Evolutionary conservation across 2,888 invertebrate species (phyloP).

Genomic region (Encarsia formosa): DNA sequence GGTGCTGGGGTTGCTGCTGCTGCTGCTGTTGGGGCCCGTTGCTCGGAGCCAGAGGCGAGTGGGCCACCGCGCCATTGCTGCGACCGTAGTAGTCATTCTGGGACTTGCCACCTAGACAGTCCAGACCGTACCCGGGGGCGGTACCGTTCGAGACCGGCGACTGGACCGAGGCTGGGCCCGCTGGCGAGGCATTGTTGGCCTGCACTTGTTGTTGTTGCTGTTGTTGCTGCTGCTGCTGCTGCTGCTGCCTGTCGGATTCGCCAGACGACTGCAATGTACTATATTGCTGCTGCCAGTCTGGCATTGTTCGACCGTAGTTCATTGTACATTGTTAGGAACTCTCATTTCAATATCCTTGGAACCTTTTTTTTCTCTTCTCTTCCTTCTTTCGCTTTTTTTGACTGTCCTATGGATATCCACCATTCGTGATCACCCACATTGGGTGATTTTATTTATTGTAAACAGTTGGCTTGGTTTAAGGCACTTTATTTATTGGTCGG

Average conservation of each 20-base stretch:
- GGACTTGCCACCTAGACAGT: neutral
- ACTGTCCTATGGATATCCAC: too few species aligned
- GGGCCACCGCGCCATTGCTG: neutral
- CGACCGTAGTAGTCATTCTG: neutral
- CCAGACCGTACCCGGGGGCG: neutral
- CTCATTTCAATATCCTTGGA: constrained; percentile 12
- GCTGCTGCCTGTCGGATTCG: constrained; percentile 32
- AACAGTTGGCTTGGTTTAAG: too few species aligned
- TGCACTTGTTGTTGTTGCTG: constrained; percentile 24
- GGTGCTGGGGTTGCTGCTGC: constrained; percentile 12
- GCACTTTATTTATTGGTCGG: too few species aligned
- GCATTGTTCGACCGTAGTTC: constrained; percentile 48
- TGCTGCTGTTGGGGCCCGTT: constrained; percentile 11
- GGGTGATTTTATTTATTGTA: too few species aligned
- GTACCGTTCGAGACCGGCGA: neutral
- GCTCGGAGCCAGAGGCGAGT: neutral
- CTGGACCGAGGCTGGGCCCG: constrained; percentile 27
- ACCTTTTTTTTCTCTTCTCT: neutral
- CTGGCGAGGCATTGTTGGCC: constrained; percentile 1
- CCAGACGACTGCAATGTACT: constrained; percentile 41
- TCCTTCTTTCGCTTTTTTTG: neutral
- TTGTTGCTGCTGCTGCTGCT: constrained; percentile 10
- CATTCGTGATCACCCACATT: too few species aligned
- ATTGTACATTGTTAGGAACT: constrained; percentile 44
- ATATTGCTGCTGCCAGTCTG: constrained; percentile 50